These are phyloP conservation scores for Heloderma charlesbogerti DNA, from an alignment of 2,113 vertebrate genomes.

Conservation along the genomic window DNA sequence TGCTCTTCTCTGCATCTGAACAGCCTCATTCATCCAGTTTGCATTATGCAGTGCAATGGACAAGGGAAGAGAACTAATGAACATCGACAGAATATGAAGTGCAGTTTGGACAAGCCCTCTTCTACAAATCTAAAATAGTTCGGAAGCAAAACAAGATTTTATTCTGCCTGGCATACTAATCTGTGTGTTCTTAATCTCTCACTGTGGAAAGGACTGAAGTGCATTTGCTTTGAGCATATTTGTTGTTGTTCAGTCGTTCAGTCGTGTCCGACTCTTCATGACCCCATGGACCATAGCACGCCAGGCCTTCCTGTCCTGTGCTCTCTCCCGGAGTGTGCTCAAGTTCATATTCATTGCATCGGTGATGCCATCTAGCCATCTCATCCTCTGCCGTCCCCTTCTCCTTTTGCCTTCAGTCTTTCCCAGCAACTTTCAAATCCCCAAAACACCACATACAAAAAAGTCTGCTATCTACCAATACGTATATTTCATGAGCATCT, in stretches of 20 bases:
- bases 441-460: not conserved
- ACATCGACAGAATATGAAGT: not conserved
- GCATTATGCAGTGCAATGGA: not conserved
- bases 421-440: not conserved
- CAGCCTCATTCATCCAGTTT: slow-evolving; percentile 6
- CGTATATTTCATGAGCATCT: not conserved
- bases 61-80: not conserved
- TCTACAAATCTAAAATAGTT: not conserved
- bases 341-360: too few relatives aligned
- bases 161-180: not conserved
- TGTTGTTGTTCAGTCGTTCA: too few relatives aligned
- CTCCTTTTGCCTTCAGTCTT: too few relatives aligned
- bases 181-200: rapidly evolving
- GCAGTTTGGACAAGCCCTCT: not conserved
- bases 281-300: too few relatives aligned
- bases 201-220: not conserved
- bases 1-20: rapidly evolving
- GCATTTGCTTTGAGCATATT: not conserved
- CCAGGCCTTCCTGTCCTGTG: too few relatives aligned
- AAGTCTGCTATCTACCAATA: not conserved
- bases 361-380: too few relatives aligned
- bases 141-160: not conserved
- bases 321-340: too few relatives aligned
- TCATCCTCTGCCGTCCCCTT: too few relatives aligned
- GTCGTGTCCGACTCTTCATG: too few relatives aligned